Evolutionary conservation across 2,113 vertebrate genomes (phyloP).

Genomic region (Mus spicilegus): DNA sequence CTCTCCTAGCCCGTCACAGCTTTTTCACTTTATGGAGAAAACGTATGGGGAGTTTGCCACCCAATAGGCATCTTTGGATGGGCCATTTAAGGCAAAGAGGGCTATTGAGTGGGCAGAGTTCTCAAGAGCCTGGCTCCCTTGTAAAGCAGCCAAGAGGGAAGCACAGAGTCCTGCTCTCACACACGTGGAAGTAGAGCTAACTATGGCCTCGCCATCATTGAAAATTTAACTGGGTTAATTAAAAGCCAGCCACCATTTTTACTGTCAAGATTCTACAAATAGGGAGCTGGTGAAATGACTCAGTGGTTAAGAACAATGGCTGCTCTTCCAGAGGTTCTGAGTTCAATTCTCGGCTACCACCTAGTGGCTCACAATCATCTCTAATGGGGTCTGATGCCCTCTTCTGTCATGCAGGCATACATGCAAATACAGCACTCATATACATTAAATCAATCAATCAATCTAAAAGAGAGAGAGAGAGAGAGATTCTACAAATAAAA

Average conservation of each 20-base stretch:
- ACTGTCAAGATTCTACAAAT: conserved; percentile 45
- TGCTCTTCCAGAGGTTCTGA: too few relatives aligned
- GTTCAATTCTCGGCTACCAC: too few relatives aligned
- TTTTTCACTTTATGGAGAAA: conserved; percentile 68
- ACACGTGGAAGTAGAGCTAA: conserved; percentile 50
- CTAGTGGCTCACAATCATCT: too few relatives aligned
- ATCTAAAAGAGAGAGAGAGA: too few relatives aligned
- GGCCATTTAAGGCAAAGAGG: not conserved
- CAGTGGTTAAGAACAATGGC: too few relatives aligned
- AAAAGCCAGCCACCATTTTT: conserved; percentile 62
- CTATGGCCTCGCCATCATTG: conserved; percentile 35
- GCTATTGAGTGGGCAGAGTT: not conserved
- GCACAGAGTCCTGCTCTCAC: conserved; percentile 20
- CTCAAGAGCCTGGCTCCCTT: conserved; percentile 62
- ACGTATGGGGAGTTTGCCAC: conserved; percentile 77
- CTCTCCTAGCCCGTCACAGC: conserved; percentile 55
- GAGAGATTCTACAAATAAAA: conserved; percentile 36
- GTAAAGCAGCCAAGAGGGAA: conserved; percentile 56
- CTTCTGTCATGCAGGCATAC: too few relatives aligned
- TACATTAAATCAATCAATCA: too few relatives aligned
- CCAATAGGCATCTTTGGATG: conserved; percentile 53
- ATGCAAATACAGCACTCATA: too few relatives aligned
- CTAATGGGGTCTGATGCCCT: too few relatives aligned
- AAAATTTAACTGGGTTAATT: conserved; percentile 67
- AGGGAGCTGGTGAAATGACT: too few relatives aligned